A percentile compares a stretch with the other conserved stretches of the same genome.
Evolutionary conservation across 2,113 vertebrate genomes (phyloP).

Genomic region (Hassar affinis): DNA sequence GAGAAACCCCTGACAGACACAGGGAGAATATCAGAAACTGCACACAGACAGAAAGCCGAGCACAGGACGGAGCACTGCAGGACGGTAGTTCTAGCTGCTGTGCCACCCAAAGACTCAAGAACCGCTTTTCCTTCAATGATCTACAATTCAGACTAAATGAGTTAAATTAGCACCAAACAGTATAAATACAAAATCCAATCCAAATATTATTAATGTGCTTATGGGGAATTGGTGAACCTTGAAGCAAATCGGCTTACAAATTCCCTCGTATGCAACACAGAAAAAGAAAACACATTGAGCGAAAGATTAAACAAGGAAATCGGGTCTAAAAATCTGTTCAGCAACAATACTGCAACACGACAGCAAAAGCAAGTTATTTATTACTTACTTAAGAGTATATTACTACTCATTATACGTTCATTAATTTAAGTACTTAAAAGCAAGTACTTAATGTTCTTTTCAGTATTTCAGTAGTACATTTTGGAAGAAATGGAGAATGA

Average conservation of each 20-base stretch:
- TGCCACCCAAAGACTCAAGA: background rate
- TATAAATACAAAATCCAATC: background rate
- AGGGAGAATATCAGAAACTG: background rate
- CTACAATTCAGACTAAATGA: background rate
- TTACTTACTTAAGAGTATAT: background rate
- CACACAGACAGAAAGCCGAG: background rate
- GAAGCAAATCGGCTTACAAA: too few relatives aligned
- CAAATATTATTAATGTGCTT: background rate
- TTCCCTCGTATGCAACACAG: too few relatives aligned
- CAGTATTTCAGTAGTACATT: background rate
- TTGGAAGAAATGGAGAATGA: background rate
- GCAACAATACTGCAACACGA: background rate
- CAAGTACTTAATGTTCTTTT: background rate
- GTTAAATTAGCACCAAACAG: background rate
- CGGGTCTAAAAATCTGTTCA: background rate
- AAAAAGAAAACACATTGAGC: background rate
- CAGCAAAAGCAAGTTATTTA: background rate
- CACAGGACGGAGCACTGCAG: background rate
- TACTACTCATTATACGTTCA: background rate
- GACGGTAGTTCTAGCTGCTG: background rate
- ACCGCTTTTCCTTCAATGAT: background rate
- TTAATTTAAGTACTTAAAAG: background rate
- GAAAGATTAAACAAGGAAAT: background rate
- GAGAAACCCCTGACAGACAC: background rate
- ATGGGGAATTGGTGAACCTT: too few relatives aligned